A percentile compares a stretch with the other conserved stretches of the same genome.
phyloP scores from a whole-genome alignment of 1,140 invertebrate genomes.

The Aphis craccivora region DNA sequence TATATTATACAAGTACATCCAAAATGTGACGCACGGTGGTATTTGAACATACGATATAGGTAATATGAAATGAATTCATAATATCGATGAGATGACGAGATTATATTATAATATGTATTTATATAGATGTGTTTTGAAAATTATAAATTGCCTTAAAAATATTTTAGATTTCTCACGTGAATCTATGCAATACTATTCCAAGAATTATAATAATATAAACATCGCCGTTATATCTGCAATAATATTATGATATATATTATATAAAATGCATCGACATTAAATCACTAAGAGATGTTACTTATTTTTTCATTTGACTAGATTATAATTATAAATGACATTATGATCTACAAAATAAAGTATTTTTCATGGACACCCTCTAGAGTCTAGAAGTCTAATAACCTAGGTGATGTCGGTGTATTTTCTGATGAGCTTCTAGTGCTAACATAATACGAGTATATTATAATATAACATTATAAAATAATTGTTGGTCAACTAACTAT shows the following conservation, averaged over 20 bases:
- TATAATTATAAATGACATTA: not conserved
- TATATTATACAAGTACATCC: too few species aligned
- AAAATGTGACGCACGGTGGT: not conserved
- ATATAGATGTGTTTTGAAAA: not conserved
- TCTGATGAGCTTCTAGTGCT: not conserved
- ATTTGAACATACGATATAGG: too few species aligned
- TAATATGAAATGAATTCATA: fast-evolving
- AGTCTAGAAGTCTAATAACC: too few species aligned
- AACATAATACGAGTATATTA: too few species aligned
- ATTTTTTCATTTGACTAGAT: not conserved
- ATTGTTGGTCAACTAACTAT: not conserved
- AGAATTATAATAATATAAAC: too few species aligned
- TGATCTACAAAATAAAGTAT: not conserved
- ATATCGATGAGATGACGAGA: not conserved
- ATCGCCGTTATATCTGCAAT: not conserved
- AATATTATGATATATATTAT: not conserved
- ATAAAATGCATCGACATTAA: not conserved
- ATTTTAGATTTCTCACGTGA: not conserved
- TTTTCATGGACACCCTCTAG: not conserved
- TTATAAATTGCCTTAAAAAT: not conserved
- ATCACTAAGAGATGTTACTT: not conserved
- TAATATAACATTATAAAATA: not conserved
- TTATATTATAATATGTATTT: not conserved
- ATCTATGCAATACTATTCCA: too few species aligned
- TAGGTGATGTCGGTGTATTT: not conserved